Evolutionary conservation across 2,797 vertebrate species (phyloP).

Genomic region (Scolopax bukidnonensis): DNA sequence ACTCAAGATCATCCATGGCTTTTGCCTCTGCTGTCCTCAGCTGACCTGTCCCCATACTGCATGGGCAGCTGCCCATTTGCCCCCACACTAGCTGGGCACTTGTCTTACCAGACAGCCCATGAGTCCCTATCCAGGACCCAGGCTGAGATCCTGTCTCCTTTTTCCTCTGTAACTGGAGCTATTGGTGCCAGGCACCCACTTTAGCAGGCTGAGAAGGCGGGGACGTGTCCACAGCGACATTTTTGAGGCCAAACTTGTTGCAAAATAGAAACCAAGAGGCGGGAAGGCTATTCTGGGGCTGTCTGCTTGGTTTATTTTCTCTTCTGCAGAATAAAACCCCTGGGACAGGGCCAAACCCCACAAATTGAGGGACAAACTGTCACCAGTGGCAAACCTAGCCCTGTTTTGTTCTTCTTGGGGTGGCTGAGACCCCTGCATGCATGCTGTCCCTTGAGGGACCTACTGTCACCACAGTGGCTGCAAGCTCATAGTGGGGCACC

Average conservation of each 20-base stretch:
- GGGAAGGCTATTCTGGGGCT: not conserved
- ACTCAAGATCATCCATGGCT: not conserved
- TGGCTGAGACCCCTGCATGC: not conserved
- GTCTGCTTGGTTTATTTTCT: not conserved
- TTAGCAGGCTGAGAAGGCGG: not conserved
- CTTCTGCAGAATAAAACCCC: not conserved
- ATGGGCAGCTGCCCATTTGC: not conserved
- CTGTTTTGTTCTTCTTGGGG: not conserved
- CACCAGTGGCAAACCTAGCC: not conserved
- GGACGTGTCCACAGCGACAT: not conserved
- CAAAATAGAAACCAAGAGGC: not conserved
- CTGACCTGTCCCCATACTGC: not conserved
- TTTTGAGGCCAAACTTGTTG: not conserved
- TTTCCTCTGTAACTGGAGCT: not conserved
- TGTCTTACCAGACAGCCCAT: not conserved
- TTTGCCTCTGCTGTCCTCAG: not conserved
- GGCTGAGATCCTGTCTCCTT: not conserved
- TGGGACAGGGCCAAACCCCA: not conserved
- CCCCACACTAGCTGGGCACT: rapidly evolving
- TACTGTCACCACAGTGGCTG: not conserved
- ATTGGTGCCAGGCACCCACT: not conserved
- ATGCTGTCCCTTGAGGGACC: rapidly evolving
- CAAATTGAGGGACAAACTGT: not conserved
- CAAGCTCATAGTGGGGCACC: not conserved
- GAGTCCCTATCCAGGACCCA: not conserved